Conservation (phyloP, 2,797 vertebrate genomes). For the Gallirallus australis region DNA sequence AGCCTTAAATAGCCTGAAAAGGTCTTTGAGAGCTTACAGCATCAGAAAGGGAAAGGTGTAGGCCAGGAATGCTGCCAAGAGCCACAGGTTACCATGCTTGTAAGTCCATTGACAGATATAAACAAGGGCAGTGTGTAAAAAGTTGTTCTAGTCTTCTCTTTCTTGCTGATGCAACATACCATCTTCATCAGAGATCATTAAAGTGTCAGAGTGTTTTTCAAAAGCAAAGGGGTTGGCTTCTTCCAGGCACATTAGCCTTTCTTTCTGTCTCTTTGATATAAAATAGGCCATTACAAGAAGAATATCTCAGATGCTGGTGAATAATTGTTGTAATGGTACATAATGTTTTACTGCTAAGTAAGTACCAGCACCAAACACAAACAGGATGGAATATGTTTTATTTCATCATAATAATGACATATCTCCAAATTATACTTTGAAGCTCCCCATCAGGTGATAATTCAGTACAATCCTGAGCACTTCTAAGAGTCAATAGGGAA, state of each 20-base stretch:
- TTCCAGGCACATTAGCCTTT: not conserved
- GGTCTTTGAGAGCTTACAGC: not conserved
- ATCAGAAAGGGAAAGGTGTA: not conserved
- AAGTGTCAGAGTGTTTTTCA: not conserved
- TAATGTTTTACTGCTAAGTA: not conserved
- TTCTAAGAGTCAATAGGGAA: not conserved
- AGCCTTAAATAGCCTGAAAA: not conserved
- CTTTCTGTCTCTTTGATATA: not conserved
- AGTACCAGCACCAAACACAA: not conserved
- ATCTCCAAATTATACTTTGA: not conserved
- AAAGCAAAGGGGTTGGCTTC: not conserved
- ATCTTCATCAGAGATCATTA: not conserved
- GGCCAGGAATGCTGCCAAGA: not conserved
- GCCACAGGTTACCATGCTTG: accelerated
- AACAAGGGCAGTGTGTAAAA: not conserved
- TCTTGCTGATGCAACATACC: not conserved
- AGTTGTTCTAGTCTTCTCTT: not conserved
- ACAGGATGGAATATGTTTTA: not conserved
- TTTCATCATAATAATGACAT: not conserved
- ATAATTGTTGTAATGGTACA: not conserved
- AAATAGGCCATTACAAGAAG: not conserved
- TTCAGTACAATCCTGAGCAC: not conserved
- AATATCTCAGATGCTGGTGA: not conserved
- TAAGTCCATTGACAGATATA: not conserved
- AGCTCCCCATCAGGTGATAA: not conserved